A percentile compares a stretch with the other conserved stretches of the same genome.
These are phyloP conservation scores for Oreonectes daqikongensis DNA, from an alignment of 2,797 vertebrate species.

Conservation along the genomic window DNA sequence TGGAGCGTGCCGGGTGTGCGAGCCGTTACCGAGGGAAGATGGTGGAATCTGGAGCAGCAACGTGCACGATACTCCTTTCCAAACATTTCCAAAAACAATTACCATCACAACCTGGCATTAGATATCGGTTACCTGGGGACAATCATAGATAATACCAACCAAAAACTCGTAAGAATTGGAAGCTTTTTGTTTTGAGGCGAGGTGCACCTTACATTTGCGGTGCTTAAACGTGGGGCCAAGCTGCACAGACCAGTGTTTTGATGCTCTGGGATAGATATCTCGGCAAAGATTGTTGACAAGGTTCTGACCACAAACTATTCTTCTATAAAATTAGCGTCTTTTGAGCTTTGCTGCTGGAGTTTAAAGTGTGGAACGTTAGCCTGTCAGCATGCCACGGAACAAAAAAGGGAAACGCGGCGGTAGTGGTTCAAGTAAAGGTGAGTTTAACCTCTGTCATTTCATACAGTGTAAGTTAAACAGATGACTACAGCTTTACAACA, in stretches of 20 bases:
- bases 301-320: background rate
- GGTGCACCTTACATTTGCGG: slow-evolving; percentile 33
- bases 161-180: background rate
- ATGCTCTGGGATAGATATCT: background rate
- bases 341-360: slow-evolving; percentile 3
- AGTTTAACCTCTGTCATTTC: slow-evolving; percentile 55
- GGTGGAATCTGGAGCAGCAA: slow-evolving; percentile 74
- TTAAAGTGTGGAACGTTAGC: no score
- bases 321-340: background rate
- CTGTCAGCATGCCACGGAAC: slow-evolving; percentile 75
- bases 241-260: slow-evolving; percentile 32
- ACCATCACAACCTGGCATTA: slow-evolving; percentile 69
- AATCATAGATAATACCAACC: slow-evolving; percentile 76
- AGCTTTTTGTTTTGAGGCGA: slow-evolving; percentile 28
- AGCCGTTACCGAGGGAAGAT: slow-evolving; percentile 75
- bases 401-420: slow-evolving; percentile 79
- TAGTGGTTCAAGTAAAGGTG: slow-evolving; percentile 73
- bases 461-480: background rate
- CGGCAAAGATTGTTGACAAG: background rate
- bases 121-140: slow-evolving; percentile 76
- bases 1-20: slow-evolving; percentile 59
- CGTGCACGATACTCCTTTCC: slow-evolving; percentile 76
- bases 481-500: background rate
- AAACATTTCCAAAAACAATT: slow-evolving; percentile 72
- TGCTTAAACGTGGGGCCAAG: slow-evolving; percentile 54